Evolutionary conservation across 2,113 vertebrate species (phyloP).

Genomic region (Dryoscopus gambensis): DNA sequence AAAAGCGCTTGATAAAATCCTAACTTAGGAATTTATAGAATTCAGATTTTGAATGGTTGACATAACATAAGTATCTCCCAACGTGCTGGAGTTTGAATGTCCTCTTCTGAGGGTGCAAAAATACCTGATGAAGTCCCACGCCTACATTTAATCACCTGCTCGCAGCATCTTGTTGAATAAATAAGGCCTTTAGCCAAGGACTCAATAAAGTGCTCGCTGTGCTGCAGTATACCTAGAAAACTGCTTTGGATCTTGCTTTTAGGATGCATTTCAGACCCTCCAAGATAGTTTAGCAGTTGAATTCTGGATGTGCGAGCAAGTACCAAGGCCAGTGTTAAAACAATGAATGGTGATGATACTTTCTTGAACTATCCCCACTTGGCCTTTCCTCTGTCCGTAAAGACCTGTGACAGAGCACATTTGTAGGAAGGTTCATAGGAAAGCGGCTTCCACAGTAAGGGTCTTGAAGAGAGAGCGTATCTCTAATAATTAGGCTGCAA

Average conservation of each 20-base stretch:
- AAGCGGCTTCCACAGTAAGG: rapidly evolving
- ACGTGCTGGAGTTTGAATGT: background rate
- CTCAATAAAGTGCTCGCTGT: background rate
- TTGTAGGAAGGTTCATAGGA: rapidly evolving
- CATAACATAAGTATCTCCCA: background rate
- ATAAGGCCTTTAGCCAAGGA: background rate
- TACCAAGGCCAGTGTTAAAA: background rate
- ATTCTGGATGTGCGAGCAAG: background rate
- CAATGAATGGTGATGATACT: background rate
- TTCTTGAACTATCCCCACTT: background rate
- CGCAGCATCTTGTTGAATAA: background rate
- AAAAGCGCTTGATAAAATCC: background rate
- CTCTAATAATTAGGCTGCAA: rapidly evolving
- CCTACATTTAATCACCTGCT: background rate
- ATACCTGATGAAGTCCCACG: background rate
- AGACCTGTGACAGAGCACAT: too few relatives aligned
- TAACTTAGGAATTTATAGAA: background rate
- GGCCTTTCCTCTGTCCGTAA: rapidly evolving
- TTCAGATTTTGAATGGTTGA: background rate
- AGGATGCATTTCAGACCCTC: background rate
- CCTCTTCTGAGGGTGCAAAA: background rate
- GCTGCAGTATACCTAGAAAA: background rate
- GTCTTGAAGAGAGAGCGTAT: rapidly evolving
- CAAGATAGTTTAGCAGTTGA: background rate
- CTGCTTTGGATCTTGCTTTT: background rate